Conservation (phyloP, 2,888 invertebrate species). For the Callosobruchus maculatus region DNA sequence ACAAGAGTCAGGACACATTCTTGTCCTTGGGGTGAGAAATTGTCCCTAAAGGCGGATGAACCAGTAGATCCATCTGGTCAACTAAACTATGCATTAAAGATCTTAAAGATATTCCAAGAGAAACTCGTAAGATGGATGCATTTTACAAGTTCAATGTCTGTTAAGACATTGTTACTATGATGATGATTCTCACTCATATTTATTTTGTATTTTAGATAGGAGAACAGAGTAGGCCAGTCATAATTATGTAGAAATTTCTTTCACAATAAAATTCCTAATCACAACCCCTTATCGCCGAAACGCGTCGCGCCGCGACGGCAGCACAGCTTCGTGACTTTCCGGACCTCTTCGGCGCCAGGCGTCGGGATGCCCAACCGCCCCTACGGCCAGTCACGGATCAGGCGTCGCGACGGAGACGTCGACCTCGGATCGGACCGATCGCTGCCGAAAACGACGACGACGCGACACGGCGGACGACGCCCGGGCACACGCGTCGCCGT, state of each 20-base stretch:
- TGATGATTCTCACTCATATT: too few species aligned
- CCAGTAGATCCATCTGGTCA: too few species aligned
- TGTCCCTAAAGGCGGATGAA: too few species aligned
- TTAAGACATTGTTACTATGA: too few species aligned
- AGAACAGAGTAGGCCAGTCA: too few species aligned
- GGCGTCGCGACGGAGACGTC: background rate
- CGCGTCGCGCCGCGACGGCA: background rate
- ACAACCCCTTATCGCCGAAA: background rate
- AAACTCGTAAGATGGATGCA: too few species aligned
- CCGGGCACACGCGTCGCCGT: background rate
- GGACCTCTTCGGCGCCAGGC: background rate
- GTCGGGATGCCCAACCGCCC: background rate
- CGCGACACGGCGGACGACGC: background rate
- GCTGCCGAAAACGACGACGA: background rate
- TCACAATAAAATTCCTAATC: background rate
- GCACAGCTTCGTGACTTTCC: background rate
- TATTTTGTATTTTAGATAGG: too few species aligned
- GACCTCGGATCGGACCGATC: background rate
- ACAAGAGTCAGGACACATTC: too few species aligned
- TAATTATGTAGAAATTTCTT: background rate
- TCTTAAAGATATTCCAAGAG: too few species aligned
- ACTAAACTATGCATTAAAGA: too few species aligned
- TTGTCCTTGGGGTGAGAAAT: too few species aligned
- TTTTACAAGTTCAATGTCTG: too few species aligned
- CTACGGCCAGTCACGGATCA: background rate